Evolutionary conservation across 2,797 vertebrate species (phyloP).

Genomic region (Epinephelus malabaricus): DNA sequence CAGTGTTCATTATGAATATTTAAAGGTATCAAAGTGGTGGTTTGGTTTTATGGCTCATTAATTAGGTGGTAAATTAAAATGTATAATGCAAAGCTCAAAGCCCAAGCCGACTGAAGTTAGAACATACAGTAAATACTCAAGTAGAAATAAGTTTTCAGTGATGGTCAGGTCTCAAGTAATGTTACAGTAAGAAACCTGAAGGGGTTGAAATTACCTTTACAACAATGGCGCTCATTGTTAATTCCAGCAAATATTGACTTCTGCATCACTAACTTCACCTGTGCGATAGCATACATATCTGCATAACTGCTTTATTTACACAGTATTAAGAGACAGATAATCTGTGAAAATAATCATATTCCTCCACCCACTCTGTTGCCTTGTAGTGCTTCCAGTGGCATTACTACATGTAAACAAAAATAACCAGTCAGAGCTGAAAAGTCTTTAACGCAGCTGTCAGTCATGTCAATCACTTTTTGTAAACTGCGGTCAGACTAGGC

Average conservation of each 20-base stretch:
- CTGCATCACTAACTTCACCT: no score
- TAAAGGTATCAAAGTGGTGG: background rate
- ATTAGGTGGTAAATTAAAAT: background rate
- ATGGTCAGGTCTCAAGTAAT: background rate
- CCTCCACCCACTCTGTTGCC: no score
- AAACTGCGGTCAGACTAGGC: no score
- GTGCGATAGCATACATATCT: background rate
- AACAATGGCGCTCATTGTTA: no score
- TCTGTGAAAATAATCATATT: no score
- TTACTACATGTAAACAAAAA: no score
- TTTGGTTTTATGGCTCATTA: background rate
- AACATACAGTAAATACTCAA: background rate
- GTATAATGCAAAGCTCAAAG: background rate
- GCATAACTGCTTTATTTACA: no score
- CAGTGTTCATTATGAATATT: background rate
- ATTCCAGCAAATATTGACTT: background rate
- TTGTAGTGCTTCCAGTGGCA: no score
- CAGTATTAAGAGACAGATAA: no score
- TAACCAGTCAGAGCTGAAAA: no score
- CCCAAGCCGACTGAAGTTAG: background rate
- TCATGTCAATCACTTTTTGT: no score
- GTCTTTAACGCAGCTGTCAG: no score
- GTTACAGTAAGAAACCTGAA: background rate
- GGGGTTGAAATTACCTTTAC: background rate
- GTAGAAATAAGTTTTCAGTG: background rate